phyloP scores from a whole-genome alignment of 2,113 vertebrate genomes.

The Myotis brandtii region DNA sequence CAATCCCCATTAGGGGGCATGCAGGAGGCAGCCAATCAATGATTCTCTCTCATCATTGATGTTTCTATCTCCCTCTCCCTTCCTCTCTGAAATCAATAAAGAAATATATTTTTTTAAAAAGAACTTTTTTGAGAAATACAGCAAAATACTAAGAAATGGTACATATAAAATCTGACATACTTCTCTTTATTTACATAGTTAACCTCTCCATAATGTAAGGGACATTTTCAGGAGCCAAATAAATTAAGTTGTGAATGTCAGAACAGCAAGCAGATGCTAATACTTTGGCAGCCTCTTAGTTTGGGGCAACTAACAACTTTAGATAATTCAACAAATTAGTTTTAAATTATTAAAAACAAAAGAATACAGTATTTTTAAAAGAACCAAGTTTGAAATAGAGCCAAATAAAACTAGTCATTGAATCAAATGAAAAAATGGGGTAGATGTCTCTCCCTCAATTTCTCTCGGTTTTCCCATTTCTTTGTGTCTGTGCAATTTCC shows the following conservation, averaged over 20 bases:
- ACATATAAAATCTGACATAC: neutral
- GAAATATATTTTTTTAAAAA: neutral
- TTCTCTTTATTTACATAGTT: neutral
- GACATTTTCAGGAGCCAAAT: neutral
- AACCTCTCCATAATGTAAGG: neutral
- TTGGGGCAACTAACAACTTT: conserved; percentile 1
- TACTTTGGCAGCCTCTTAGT: neutral
- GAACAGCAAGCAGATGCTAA: neutral
- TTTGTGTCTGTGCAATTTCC: neutral
- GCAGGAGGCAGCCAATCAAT: neutral
- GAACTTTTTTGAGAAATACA: conserved; percentile 51
- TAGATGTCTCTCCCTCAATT: neutral
- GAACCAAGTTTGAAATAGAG: conserved; percentile 1
- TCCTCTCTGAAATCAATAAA: neutral
- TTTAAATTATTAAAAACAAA: conserved; percentile 12
- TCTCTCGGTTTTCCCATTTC: neutral
- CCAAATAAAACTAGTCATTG: neutral
- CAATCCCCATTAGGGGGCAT: too few species aligned
- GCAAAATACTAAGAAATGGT: conserved; percentile 8
- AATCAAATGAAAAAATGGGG: neutral
- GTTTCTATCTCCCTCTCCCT: neutral
- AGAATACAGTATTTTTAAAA: neutral
- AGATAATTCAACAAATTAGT: conserved; percentile 13
- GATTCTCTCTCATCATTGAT: neutral
- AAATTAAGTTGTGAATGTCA: neutral